Percentiles rank a stretch among this genome's conserved stretches.
phyloP scores from a whole-genome alignment of 2,888 invertebrate species.

The Amphipoea oculea region DNA sequence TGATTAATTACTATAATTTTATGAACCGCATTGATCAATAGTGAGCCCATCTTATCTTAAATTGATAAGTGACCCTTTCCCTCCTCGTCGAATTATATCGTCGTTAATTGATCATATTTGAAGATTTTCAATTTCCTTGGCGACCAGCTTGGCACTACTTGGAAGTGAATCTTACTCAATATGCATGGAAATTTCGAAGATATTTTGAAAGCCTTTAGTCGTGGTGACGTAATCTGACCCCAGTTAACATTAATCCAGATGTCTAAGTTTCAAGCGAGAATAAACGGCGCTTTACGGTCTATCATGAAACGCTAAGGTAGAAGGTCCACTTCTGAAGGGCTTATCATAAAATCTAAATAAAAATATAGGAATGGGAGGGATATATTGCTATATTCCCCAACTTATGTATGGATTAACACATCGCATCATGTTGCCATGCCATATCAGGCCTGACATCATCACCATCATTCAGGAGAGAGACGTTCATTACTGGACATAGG shows the following conservation, averaged over 20 bases:
- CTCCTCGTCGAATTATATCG: background rate
- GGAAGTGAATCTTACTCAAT: background rate
- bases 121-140: background rate
- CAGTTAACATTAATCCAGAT: constrained; percentile 59
- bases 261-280: constrained; percentile 58
- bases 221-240: constrained; percentile 61
- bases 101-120: background rate
- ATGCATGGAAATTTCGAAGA: constrained; percentile 14
- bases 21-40: background rate
- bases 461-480: background rate
- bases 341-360: background rate
- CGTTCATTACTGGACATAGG: background rate
- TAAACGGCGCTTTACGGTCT: constrained; percentile 44
- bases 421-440: background rate
- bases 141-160: background rate
- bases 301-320: constrained; percentile 12
- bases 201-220: constrained; percentile 38
- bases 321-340: constrained; percentile 27
- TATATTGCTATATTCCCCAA: background rate
- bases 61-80: background rate
- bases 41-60: background rate
- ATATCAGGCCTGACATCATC: background rate
- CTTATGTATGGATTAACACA: background rate
- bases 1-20: background rate
- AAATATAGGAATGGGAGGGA: background rate